Base-by-base conservation (phyloP, 2,797 vertebrate genomes). In the Dallia pectoralis region DNA sequence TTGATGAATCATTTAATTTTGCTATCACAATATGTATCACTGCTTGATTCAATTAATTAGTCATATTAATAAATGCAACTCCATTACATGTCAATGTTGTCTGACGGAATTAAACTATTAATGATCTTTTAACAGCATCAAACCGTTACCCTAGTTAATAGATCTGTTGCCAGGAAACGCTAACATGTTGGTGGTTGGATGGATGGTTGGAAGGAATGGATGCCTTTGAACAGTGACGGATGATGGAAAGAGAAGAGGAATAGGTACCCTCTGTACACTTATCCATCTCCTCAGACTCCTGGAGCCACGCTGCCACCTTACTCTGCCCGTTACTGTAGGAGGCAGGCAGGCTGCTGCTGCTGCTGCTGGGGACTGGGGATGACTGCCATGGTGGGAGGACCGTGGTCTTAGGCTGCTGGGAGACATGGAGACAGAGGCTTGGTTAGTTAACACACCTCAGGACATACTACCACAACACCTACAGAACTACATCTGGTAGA, bases 201-300 rank as follows among this genome's bases (percentile, higher is more conserved):
- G 36, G 36, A 1, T 7, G 36, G 36, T 9, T 40, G 36, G 2
- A 9, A 25, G n/a, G 40, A 33, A 61, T 62, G 36, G 25, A 68
- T 27, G 73, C 15, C 33, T 14, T 3, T 9, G 32, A 30, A 49
- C 15, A 33, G 48, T 22, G 18, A 14, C 30, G 48, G 18, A 33
- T 9, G 29, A 19, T 16, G 19, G 59, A 62, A 14, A 32, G 32
- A 22, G 14, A 25, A 12, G 44, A 30, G 19, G 30, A 29, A 12
- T 51, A 40, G 32, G 7, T 78, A 98, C 98, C 98, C 93, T 99
- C 97, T 25, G 97, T 94, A 89, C 98, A 99, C 82, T 97, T 97
- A 90, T 99, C 97, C 98, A 99, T 99, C 82, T 99, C 97, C 87
- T 99, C 97, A 0, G 97, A 99, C 77, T 99, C 97, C 88, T 98